A percentile compares a stretch with the other conserved stretches of the same genome.
These are phyloP conservation scores for Brachynemurus nebulosus DNA, from an alignment of 2,888 invertebrate species.

Conservation along the genomic window DNA sequence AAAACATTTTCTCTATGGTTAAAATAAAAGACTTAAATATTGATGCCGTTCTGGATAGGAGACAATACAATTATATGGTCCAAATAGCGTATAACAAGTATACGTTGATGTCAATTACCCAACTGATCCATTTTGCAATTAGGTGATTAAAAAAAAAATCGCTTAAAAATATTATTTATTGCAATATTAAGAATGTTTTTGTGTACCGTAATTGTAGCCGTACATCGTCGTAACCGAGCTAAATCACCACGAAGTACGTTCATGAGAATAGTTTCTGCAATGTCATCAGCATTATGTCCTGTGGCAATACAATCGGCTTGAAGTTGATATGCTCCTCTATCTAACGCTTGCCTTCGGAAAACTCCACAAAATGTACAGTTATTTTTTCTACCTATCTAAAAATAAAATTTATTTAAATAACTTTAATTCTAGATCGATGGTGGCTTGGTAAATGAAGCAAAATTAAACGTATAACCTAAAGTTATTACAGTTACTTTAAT, in stretches of 20 bases:
- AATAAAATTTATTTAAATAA: conserved; percentile 11
- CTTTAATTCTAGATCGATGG: too few species aligned
- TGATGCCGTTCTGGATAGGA: too few species aligned
- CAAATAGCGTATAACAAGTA: too few species aligned
- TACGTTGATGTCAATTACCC: too few species aligned
- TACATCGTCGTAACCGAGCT: conserved; percentile 83
- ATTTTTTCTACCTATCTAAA: conserved; percentile 67
- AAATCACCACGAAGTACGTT: conserved; percentile 94
- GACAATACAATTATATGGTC: too few species aligned
- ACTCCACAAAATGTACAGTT: conserved; percentile 97
- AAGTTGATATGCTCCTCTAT: conserved; percentile 81
- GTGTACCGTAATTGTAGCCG: conserved; percentile 73
- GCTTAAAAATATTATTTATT: background rate
- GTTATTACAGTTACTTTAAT: too few species aligned
- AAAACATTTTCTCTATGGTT: too few species aligned
- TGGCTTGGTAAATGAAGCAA: background rate
- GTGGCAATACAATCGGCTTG: conserved; percentile 90
- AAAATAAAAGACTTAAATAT: too few species aligned
- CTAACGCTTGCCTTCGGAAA: conserved; percentile 89
- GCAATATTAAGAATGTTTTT: background rate
- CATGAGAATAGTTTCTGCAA: conserved; percentile 97
- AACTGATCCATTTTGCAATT: too few species aligned
- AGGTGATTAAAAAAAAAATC: background rate
- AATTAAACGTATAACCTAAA: too few species aligned
- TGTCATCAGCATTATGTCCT: conserved; percentile 94